Base-by-base conservation (phyloP, 2,888 invertebrate genomes). In the Caenorhabditis sp. region DNA sequence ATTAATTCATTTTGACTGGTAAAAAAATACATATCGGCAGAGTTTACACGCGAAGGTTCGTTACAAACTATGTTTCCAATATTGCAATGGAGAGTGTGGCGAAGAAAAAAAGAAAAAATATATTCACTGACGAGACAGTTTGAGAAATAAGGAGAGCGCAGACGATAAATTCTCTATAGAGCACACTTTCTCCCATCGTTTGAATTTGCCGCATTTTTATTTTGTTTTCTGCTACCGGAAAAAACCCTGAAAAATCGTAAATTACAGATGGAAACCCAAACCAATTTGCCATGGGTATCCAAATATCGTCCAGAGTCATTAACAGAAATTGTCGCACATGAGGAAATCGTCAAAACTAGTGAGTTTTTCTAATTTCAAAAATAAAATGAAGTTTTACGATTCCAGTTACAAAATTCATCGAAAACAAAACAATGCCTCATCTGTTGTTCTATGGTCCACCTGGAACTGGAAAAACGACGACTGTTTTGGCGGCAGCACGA, bases 381-480 rank as follows among this genome's bases (percentile, higher is more conserved):
- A 26, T 58, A 19, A 21, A 10, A 17, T 24, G 12, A 24, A 23
- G 57, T 50, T 37, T 49, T 27, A 43, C 3, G n/a, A 19, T 69
- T 87, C 72, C 77, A 89, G 90, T 90, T 65, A 83, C 84, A 51
- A 86, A 85, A 64, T 90, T 97, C 88, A 95, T 97, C 83, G 91
- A 92, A 69, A 93, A 95, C 87, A 93, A 95, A 87, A 93, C 94
- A 82, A 89, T 99, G 58, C 99, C 99, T 0, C 97, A 99, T 91
- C 90, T 99, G 65, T 89, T 99, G 27, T 94, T 99, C 85, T 99
- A 99, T 90, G 99, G 99, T 0, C 97, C 97, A 12, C 97, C 97
- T 0, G 99, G 97, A 63, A 97, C 80, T 43, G 97, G 95, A 4
- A 99, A 99, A 90, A 99, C 97, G 0, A 96, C 94, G 78, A 97